Evolutionary conservation across 1,140 invertebrate genomes (phyloP).

Genomic region (Aradophagus sp.): DNA sequence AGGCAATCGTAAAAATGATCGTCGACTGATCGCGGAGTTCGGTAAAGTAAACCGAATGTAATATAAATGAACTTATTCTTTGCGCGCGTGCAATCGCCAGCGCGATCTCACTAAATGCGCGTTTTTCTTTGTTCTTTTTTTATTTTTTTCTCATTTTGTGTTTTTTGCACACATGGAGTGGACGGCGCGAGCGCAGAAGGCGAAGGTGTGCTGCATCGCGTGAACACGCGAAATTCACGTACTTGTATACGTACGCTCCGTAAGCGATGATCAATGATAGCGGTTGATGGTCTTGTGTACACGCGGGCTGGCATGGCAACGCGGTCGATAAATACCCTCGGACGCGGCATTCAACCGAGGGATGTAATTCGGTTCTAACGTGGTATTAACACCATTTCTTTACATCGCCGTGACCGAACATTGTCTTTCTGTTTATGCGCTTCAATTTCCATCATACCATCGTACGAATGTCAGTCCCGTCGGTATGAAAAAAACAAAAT

Average conservation of each 20-base stretch:
- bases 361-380: constrained; percentile 54
- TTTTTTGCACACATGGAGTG: too few relatives aligned
- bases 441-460: constrained; percentile 4
- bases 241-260: constrained; percentile 44
- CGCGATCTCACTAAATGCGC: constrained; percentile 35
- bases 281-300: constrained; percentile 59
- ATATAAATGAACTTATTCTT: constrained; percentile 45
- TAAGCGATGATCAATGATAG: constrained; percentile 60
- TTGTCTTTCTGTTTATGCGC: constrained; percentile 13
- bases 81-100: constrained; percentile 12
- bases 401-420: constrained; percentile 33
- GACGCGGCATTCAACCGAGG: constrained; percentile 45
- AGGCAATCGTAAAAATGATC: too few relatives aligned
- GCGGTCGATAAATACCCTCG: constrained; percentile 59
- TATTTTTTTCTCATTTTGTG: too few relatives aligned
- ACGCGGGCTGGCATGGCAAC: constrained; percentile 58
- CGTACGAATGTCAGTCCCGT: not conserved
- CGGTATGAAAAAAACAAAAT: too few relatives aligned
- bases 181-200: constrained; percentile 1
- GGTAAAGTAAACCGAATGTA: constrained; percentile 15
- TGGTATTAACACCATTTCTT: constrained; percentile 59
- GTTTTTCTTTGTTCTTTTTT: constrained; percentile 28
- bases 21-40: constrained; percentile 24
- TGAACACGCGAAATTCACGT: constrained; percentile 56
- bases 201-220: constrained; percentile 47